Base-by-base conservation (phyloP, 2,113 vertebrate species). In the Hippocampus abdominalis region DNA sequence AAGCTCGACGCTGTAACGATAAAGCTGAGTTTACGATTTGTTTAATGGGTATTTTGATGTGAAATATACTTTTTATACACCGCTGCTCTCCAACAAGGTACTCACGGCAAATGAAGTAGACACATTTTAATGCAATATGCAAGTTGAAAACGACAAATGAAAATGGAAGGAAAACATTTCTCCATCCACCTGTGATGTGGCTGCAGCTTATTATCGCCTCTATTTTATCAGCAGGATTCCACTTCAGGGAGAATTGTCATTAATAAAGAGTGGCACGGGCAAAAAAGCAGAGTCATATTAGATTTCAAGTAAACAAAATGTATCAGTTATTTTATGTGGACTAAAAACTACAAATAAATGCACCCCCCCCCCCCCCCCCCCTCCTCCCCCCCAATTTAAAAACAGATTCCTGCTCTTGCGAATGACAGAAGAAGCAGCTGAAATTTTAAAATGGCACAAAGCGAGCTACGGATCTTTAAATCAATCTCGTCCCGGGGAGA, bases 41-140 rank as follows among this genome's bases (percentile, higher is more conserved):
- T 83, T 94, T 94, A 91, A 91, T 76, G 86, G 88, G 84, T 89
- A 79, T 86, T 93, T 91, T 78, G 86, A 93, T 91, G 90, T 91
- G 88, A 92, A 93, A 89, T 92, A 89, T 90, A 91, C 81, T 88
- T 92, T 90, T 93, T 90, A 91, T 84, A 90, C 86, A 90, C 88
- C 87, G 71, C 85, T 44, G 77, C 88, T 89, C 81, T 91, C 90
- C 91, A 91, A 90, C 85, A 85, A 86, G 89, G 87, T 90, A 90
- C 90, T 92, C 88, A 85, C 80, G 78, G 89, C 80, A 91, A 90
- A 92, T 91, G 77, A 91, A 87, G 87, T 79, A 71, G 76, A 85
- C 66, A 78, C 77, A 83, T 86, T 91, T 90, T 88, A 82, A 92
- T 91, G 81, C 86, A 89, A 89, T 89, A 79, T 89, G 74, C 72